Evolutionary conservation across 2,113 vertebrate species (phyloP).

Genomic region (Bubo scandiacus): DNA sequence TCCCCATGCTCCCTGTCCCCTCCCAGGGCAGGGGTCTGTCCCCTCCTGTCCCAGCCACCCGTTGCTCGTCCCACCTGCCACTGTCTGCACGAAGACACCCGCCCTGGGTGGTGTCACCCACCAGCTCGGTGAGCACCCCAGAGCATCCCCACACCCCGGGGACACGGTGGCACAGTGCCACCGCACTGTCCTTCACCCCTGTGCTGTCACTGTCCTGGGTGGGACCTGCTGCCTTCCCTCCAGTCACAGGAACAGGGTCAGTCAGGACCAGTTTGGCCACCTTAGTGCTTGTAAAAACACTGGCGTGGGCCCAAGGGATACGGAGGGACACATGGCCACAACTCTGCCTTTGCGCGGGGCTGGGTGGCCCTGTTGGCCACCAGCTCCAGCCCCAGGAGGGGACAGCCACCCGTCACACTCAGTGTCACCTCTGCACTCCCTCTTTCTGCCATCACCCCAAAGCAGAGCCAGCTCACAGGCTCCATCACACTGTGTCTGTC

Average conservation of each 20-base stretch:
- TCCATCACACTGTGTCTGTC: neutral
- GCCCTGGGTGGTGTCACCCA: no score
- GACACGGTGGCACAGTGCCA: neutral
- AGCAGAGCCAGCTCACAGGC: neutral
- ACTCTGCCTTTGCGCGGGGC: fast-evolving
- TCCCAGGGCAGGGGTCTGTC: neutral
- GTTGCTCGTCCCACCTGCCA: neutral
- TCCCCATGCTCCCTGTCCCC: neutral
- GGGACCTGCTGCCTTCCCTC: neutral
- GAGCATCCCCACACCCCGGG: neutral
- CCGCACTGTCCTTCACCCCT: neutral
- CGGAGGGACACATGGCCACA: fast-evolving
- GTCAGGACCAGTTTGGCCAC: neutral
- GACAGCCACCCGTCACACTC: neutral
- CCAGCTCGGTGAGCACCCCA: fast-evolving
- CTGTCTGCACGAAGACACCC: fast-evolving
- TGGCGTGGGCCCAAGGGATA: neutral
- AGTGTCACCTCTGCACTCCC: neutral
- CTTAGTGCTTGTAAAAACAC: neutral
- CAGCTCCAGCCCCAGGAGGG: neutral
- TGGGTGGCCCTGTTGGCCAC: neutral
- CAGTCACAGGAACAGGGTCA: fast-evolving
- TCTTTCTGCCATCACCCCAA: neutral
- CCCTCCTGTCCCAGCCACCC: neutral
- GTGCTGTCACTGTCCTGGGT: neutral